Base-by-base conservation (phyloP, 2,888 invertebrate genomes). In the Ornithoptera priamus region DNA sequence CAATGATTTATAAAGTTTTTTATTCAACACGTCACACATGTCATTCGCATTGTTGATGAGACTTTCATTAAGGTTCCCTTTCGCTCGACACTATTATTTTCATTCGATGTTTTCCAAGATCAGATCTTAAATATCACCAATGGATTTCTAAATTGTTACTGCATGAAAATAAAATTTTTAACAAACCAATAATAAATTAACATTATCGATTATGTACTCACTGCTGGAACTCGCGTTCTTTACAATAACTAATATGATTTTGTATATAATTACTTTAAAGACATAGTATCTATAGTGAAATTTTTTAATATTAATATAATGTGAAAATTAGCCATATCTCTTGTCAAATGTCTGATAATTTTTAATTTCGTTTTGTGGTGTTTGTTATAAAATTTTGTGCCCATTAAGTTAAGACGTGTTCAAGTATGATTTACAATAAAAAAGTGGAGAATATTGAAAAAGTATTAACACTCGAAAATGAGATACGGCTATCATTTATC, bases 401-500 rank as follows among this genome's bases (percentile, higher is more conserved):
- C 8, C 39, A 39, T 7, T 39, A 39, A 39, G 10, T 39, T 39
- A 39, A 12, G 15, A 15, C 46, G 15, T 15, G 15, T 46, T 12
- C 12, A 46, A 46, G 12, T 46, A 12, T 12, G 12, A 46, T 46
- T 46, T 46, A 46, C 15, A 1, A 0, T n/a, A n/a, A n/a, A 53
- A n/a, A n/a, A 53, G 5, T 53, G 53, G n/a, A n/a, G 5, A n/a
- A 53, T 53, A 53, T 53, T 53, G 53, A 6, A 53, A 53, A 53
- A 5, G 53, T 18, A 53, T n/a, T 42, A 20, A 42, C 15, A 15
- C 39, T 20, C 20, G 42, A 67, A 70, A 64, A 70, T 67, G 53
- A 64, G 67, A 67, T 50, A 61, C 50, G 66, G 39, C 46, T 24
- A 61, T 64, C 62, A 66, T 73, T 83, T 85, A 85, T 86, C 88